Percentiles rank a stretch among this genome's conserved stretches.
These are phyloP conservation scores for Danaus chrysippus DNA, from an alignment of 2,888 invertebrate species.

Conservation along the genomic window DNA sequence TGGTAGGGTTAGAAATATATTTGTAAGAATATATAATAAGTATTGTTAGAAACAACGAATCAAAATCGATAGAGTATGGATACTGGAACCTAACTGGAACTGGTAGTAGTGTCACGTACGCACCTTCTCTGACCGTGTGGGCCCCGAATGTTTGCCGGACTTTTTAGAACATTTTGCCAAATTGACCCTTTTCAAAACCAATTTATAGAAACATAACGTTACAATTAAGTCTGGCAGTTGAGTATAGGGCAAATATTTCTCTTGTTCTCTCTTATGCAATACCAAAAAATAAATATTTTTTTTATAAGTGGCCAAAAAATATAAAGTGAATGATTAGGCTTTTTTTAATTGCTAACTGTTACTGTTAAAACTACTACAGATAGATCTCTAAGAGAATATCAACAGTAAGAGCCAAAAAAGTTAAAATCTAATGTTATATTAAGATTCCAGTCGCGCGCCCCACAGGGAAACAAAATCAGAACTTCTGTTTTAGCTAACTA, in stretches of 20 bases:
- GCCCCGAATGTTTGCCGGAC: constrained; percentile 17
- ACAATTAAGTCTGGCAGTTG: constrained; percentile 1
- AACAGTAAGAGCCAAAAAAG: constrained; percentile 17
- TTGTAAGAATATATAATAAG: background rate
- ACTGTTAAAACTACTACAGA: too few species aligned
- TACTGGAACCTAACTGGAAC: constrained; percentile 38
- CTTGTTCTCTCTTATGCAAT: background rate
- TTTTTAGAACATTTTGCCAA: constrained; percentile 14
- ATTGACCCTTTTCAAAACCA: constrained; percentile 7
- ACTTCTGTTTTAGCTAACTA: constrained; percentile 32
- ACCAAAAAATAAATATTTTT: background rate
- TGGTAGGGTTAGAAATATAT: too few species aligned
- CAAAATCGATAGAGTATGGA: constrained; percentile 12
- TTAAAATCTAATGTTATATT: constrained; percentile 15
- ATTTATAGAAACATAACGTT: constrained; percentile 4
- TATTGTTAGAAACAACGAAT: background rate
- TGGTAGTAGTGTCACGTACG: constrained; percentile 48
- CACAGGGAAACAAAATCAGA: constrained; percentile 30
- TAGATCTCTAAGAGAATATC: too few species aligned
- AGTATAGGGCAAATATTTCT: background rate
- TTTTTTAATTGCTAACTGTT: too few species aligned
- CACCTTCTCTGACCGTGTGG: constrained; percentile 24
- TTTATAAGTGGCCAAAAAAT: too few species aligned
- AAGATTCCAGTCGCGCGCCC: constrained; percentile 24
- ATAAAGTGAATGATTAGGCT: too few species aligned